phyloP scores from a whole-genome alignment of 2,888 invertebrate genomes.

The Arenicola marina region DNA sequence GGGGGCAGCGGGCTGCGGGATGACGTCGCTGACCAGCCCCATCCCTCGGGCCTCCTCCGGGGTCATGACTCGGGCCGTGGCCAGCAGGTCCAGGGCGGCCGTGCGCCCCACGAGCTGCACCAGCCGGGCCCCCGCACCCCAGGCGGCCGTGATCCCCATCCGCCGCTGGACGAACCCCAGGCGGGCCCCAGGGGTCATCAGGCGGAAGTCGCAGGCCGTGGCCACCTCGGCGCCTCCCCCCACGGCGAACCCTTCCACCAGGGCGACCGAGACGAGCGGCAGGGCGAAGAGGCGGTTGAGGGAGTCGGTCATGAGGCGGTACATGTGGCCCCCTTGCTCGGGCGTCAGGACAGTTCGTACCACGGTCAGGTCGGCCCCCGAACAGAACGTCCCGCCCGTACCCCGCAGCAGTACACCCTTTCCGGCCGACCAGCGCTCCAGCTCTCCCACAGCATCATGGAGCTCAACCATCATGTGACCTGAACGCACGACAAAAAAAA shows the following conservation, averaged over 20 bases:
- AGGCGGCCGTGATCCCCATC: conserved; percentile 65
- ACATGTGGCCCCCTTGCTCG: conserved; percentile 61
- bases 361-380: conserved; percentile 64
- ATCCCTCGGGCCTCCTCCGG: conserved; percentile 56
- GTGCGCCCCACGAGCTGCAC: conserved; percentile 60
- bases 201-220: conserved; percentile 64
- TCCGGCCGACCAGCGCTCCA: conserved; percentile 62
- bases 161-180: conserved; percentile 64
- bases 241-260: conserved; percentile 64
- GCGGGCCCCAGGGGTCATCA: conserved; percentile 57
- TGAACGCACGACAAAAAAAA: too few relatives aligned
- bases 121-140: conserved; percentile 64
- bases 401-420: conserved; percentile 64
- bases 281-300: conserved; percentile 59
- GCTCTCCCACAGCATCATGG: conserved; percentile 55
- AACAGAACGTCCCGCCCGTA: conserved; percentile 63
- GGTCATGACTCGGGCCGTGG: conserved; percentile 47
- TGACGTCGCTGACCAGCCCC: conserved; percentile 60
- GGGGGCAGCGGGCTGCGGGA: too few relatives aligned
- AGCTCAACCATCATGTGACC: conserved; percentile 66
- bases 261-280: conserved; percentile 64
- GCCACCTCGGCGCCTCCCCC: conserved; percentile 67
- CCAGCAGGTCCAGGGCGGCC: conserved; percentile 61
- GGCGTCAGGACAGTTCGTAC: conserved; percentile 42
- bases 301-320: conserved; percentile 62